Evolutionary conservation across 1,140 invertebrate species (phyloP).

Genomic region (Spodoptera frugiperda): DNA sequence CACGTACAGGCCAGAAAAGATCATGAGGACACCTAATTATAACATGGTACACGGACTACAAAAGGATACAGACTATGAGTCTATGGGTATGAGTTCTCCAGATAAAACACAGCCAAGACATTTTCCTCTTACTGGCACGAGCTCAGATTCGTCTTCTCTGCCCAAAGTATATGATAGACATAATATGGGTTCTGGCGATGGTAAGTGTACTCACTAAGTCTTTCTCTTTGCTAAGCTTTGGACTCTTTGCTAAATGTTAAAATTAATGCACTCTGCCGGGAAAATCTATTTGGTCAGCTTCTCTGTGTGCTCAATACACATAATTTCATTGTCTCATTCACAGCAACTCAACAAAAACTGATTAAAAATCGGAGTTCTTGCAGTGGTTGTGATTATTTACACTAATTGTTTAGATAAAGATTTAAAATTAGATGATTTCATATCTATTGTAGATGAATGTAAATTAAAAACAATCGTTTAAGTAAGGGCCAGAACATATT

Average conservation of each 20-base stretch:
- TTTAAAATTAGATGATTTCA: too few species aligned
- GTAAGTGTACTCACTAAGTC: constrained; percentile 65
- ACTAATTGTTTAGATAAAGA: too few species aligned
- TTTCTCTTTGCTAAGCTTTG: constrained; percentile 61
- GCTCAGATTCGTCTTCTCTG: constrained; percentile 59
- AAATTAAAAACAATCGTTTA: too few species aligned
- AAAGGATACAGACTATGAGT: constrained; percentile 71
- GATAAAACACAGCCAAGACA: constrained; percentile 66
- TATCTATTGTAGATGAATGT: too few species aligned
- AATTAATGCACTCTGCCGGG: constrained; percentile 37
- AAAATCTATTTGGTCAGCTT: constrained; percentile 52
- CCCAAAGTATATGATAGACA: constrained; percentile 77
- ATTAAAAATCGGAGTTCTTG: neutral
- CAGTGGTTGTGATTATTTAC: too few species aligned
- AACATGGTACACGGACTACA: constrained; percentile 69
- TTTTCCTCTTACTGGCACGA: constrained; percentile 64
- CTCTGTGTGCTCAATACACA: constrained; percentile 47
- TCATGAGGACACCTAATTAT: constrained; percentile 77
- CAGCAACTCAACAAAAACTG: constrained; percentile 7
- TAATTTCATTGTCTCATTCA: constrained; percentile 21
- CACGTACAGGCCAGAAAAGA: constrained; percentile 76
- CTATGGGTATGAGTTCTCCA: constrained; percentile 59
- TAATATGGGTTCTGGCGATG: constrained; percentile 74
- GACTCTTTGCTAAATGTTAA: constrained; percentile 63
- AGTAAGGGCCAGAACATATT: neutral